Percentiles rank a stretch among this genome's conserved stretches.
phyloP scores from a whole-genome alignment of 2,113 vertebrate genomes.

The Ophiodon elongatus region DNA sequence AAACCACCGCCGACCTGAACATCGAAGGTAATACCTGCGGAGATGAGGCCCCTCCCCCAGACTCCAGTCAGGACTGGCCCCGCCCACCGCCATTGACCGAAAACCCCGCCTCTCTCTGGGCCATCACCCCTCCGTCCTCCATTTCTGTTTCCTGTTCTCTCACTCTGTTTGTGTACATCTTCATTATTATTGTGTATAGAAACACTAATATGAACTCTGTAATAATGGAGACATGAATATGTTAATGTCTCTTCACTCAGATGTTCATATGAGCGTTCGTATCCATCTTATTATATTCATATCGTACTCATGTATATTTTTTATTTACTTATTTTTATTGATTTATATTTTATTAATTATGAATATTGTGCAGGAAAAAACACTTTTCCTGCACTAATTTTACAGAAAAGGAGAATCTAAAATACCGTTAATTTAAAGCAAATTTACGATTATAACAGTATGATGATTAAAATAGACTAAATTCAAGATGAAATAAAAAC shows the following conservation, averaged over 20 bases:
- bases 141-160: conserved; percentile 6
- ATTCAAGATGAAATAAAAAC: too few species aligned
- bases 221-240: neutral
- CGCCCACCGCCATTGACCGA: neutral
- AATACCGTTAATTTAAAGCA: neutral
- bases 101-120: neutral
- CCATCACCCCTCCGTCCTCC: neutral
- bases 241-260: conserved; percentile 24
- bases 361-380: neutral
- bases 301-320: neutral
- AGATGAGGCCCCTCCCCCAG: neutral
- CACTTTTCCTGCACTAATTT: neutral
- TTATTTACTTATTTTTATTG: neutral
- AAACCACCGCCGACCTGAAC: conserved; percentile 91
- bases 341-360: neutral
- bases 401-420: too few species aligned
- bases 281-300: conserved; percentile 1
- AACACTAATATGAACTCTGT: conserved; percentile 1
- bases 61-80: neutral
- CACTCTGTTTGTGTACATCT: neutral
- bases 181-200: neutral
- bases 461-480: too few species aligned
- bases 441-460: too few species aligned
- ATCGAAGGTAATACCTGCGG: conserved; percentile 90
- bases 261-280: conserved; percentile 9